Base-by-base conservation (phyloP, 2,113 vertebrate genomes). In the Sander vitreus region DNA sequence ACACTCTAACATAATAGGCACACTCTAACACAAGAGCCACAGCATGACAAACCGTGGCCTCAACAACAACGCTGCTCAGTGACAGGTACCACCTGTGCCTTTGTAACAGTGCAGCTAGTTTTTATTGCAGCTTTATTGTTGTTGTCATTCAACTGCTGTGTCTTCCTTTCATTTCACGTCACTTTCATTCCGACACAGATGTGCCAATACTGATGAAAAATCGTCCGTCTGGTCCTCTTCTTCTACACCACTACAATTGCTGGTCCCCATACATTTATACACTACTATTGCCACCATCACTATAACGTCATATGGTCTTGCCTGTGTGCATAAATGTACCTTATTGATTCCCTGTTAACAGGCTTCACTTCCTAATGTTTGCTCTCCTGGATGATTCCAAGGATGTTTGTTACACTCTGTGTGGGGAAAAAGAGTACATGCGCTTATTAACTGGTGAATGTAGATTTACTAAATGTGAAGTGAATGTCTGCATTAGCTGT, bases 401-500 rank as follows among this genome's bases (percentile, higher is more conserved):
- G 72, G 70, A 66, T 4, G 43, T 67, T 23, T 5, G 30, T 63
- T 60, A 30, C 59, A 62, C 43, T 62, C 27, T 55, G 27, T 23
- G 45, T 6, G 73, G 58, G 58, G 25, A 16, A 47, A 55, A 43
- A 48, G 48, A 10, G 11, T 33, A 19, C 60, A 72, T 51, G 23
- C 69, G 23, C 16, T 47, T 74, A 64, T 85, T 76, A 67, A 73
- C 67, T 76, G 59, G 54, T 72, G 60, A 78, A 66, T 50, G 36
- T 53, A 74, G 63, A 81, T 76, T 70, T 70, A n/a, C 69, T 78
- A 76, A 85, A 83, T 78, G 63, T 68, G 45, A 53, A 25, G 72
- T 62, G 86, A 87, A 73, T 53, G 84, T 73, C 66, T 87, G 87
- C 83, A 90, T 88, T 86, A 78, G 78, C 48, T 68, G 21, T 76